Evolutionary conservation across 2,113 vertebrate genomes (phyloP), one percentile per base, ranked within the genome.

Genomic region (Semicossyphus pulcher): DNA sequence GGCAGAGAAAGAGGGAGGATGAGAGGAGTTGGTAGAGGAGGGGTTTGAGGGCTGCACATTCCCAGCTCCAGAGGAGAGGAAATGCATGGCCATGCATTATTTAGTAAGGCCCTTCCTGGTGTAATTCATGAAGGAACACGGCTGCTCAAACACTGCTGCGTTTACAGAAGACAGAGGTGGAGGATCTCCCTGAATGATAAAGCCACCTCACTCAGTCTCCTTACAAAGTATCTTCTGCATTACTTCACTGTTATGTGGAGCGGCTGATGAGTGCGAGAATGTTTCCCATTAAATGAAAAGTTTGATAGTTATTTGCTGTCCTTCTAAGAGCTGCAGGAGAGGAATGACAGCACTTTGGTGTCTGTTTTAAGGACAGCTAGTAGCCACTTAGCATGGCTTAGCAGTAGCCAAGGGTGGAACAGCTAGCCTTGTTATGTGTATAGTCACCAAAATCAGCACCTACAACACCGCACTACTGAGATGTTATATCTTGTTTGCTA

Each of bases 51-150:
- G 32, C 41, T 72, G 37, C 52, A 53, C 34, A 16, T 32, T 65
- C 72, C 37, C 72, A 68, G 52, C 41, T 78, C 41, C 78, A 76
- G 71, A 54, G 70, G 68, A 72, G 51, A 78, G 69, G 66, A 89
- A 87, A 86, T 76, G 85, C 71, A 78, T 1, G 8, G 65, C 51
- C 63, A 89, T 91, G 78, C 67, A 90, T 92, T 84, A 91, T 92
- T 90, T 80, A 90, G 63, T 26, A 26, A 56, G 39, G 45, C 54
- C 67, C 80, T 68, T 86, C 69, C 78, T 61, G 48, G 66, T 76
- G 77, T 86, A 86, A 76, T 78, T 86, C 68, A 85, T 80, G 80
- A 88, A 87, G 72, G 56, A 69, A 59, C 31, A 37, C 28, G 56
- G 74, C 64, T 65, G 71, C n/a, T 44, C 6, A 6, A 70, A 58